Evolutionary conservation across 1,140 invertebrate species (phyloP).

Genomic region (Sitobion miscanthi): DNA sequence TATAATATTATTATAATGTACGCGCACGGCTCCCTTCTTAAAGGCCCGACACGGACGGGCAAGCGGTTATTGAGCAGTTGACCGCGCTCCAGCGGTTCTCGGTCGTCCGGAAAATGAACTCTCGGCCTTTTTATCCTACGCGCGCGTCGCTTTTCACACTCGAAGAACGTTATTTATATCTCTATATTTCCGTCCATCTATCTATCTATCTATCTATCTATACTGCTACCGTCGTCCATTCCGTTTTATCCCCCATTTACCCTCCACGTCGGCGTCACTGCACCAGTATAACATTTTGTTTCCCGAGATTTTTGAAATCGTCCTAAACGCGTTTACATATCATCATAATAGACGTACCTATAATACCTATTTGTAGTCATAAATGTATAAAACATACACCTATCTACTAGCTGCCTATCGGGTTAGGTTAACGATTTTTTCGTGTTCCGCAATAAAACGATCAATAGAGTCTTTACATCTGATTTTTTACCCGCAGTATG

Average conservation of each 20-base stretch:
- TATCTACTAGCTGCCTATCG: too few species aligned
- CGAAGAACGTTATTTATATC: slow-evolving; percentile 44
- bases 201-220: background rate
- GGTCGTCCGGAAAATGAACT: slow-evolving; percentile 56
- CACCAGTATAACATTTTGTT: background rate
- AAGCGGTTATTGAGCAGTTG: slow-evolving; percentile 44
- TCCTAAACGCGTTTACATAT: background rate
- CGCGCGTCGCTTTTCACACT: slow-evolving; percentile 51
- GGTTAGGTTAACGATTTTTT: too few species aligned
- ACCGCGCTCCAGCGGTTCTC: slow-evolving; percentile 54
- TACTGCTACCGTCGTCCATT: background rate
- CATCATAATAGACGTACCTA: background rate
- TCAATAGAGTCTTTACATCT: too few species aligned
- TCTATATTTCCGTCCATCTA: background rate
- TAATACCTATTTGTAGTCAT: too few species aligned
- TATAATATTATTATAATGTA: background rate
- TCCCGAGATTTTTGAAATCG: background rate
- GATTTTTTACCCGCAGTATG: too few species aligned
- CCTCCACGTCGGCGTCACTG: background rate
- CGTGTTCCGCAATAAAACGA: too few species aligned
- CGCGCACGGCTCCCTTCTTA: background rate
- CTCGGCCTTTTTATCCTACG: slow-evolving; percentile 41
- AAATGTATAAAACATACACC: too few species aligned
- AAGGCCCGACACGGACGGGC: background rate
- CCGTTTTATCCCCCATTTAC: background rate